Base-by-base conservation (phyloP, 1,140 invertebrate species). In the Tetragnatha versicolor region DNA sequence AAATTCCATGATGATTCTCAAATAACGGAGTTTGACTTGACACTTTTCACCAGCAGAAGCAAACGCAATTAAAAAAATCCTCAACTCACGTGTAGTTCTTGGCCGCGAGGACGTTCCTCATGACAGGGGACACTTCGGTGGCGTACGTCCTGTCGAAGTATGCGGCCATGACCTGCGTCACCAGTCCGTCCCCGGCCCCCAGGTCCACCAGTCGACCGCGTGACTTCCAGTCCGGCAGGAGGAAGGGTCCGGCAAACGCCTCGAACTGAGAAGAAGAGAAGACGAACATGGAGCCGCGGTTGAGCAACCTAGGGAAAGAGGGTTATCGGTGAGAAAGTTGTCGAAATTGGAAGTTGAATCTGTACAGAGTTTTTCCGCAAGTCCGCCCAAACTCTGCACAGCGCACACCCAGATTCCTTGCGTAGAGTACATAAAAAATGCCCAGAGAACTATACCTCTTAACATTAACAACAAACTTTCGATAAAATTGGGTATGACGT, bases 221-320 rank as follows among this genome's bases (percentile, higher is more conserved):
- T 1, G 61, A 20, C 17, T 55, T 51, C 61, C 77, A 76, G n/a
- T 14, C 29, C 20, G 33, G 27, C 39, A 6, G n/a, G 9, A 77
- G 4, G n/a, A 37, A 65, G 3, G 60, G 27, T 78, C 81, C 73
- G 7, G 94, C 86, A 65, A 97, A 86, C 72, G 87, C 84, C 80
- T 88, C 86, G 78, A 95, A 91, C 83, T 97, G 94, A 25, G 88
- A 85, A 33, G 88, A 85, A 0, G 94, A 97, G 81, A 95, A 90
- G 2, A 98, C 93, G 86, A 96, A 96, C 95, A 97, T 97, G 0
- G 94, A 95, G 17, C 95, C 95, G 49, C 95, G 25, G 5, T 65
- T 65, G 0, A 79, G 33, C 0, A 69, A 47, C 22, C 76, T 79
- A 27, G 14, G 12, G 29, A 51, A 58, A 12, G 55, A 31, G 29